Conservation (phyloP, 2,797 vertebrate genomes). For the Manis javanica region DNA sequence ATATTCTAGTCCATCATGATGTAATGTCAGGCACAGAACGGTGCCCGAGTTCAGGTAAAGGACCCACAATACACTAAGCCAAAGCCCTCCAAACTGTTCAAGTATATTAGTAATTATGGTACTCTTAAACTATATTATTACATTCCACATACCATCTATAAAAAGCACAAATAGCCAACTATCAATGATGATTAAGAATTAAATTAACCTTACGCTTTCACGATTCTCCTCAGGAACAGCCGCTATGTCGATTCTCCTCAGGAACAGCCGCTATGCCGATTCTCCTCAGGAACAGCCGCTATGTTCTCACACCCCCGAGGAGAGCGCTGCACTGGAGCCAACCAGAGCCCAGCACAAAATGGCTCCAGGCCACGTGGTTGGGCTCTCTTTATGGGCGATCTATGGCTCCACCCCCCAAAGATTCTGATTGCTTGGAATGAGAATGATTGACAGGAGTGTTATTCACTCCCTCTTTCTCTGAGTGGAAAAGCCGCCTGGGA, state of each 20-base stretch:
- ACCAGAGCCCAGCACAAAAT: background rate
- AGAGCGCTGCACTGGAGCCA: fast-evolving
- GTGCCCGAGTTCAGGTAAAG: background rate
- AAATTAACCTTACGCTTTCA: background rate
- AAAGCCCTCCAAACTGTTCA: background rate
- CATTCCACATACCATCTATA: background rate
- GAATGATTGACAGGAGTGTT: background rate
- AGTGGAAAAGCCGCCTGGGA: background rate
- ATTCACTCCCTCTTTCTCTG: background rate
- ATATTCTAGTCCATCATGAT: background rate
- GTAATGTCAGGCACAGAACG: background rate
- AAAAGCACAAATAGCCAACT: background rate
- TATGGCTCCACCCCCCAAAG: background rate
- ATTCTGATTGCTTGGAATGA: background rate
- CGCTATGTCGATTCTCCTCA: background rate
- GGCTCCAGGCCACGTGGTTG: fast-evolving
- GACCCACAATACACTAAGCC: background rate
- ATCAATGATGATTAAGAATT: background rate
- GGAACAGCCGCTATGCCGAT: no score
- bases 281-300: no score
- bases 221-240: no score
- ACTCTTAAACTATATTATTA: background rate
- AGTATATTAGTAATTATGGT: background rate
- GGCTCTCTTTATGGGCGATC: background rate
- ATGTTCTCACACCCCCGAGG: background rate